Base-by-base conservation (phyloP, 2,113 vertebrate species). In the Orycteropus afer region DNA sequence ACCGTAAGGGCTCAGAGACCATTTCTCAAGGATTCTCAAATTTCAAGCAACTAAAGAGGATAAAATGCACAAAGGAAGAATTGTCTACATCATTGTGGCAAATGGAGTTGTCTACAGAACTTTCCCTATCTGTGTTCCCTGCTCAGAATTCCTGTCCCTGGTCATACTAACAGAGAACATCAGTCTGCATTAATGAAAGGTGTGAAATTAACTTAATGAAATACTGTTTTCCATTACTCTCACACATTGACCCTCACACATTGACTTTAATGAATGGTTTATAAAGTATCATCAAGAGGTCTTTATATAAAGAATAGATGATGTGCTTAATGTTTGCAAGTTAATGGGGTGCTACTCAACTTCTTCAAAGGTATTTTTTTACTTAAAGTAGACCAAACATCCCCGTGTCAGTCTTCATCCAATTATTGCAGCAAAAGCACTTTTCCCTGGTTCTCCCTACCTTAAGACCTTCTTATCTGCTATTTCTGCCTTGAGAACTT, bases 11-110 rank as follows among this genome's bases (percentile, higher is more conserved):
- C 20, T 82, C 40, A 67, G 80, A 74, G 47, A 7, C 76, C 63
- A 49, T 80, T 86, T 95, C 76, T 90, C n/a, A 90, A 86, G 59
- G 74, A 73, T 65, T 14, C 79, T 95, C 45, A 89, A 29, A 71
- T 92, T 79, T 71, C 55, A 81, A 37, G 67, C 84, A 51, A 3
- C 57, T 74, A 40, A 49, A 59, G 65, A 87, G 47, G 47, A 45
- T 74, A 78, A 80, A 77, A 65, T 45, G 25, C 45, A 80, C 81
- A 57, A 53, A 71, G 47, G n/a, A 71, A 87, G n/a, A 82, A 45
- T 59, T 69, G 20, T 77, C 59, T 83, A 27, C 65, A 15, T 27
- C 47, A 65, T 65, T 81, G 69, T 78, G 49, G 29, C 49, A 77
- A 32, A 59, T 34, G 7, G 79, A 55, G 4, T 0, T 13, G 22